phyloP scores from a whole-genome alignment of 2,113 vertebrate species.

The Osmerus eperlanus region DNA sequence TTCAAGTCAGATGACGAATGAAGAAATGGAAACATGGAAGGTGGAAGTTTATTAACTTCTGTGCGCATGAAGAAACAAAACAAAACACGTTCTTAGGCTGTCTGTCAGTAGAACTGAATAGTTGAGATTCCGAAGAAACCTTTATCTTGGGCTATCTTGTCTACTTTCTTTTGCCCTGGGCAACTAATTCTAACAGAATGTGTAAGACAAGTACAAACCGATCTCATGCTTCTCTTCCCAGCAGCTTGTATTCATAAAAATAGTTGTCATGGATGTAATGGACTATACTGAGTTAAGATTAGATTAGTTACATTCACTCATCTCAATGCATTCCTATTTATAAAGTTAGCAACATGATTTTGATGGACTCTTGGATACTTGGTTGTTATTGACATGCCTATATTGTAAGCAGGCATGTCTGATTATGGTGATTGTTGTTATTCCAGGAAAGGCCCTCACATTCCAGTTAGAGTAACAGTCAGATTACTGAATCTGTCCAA shows the following conservation, averaged over 20 bases:
- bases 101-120: no score
- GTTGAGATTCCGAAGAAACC: no score
- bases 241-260: not conserved
- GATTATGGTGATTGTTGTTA: not conserved
- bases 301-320: not conserved
- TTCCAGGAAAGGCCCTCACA: not conserved
- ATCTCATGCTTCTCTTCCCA: not conserved
- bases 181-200: not conserved
- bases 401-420: not conserved
- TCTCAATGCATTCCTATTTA: no score
- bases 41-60: no score
- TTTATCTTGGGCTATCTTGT: constrained; percentile 10
- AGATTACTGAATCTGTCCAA: constrained; percentile 13
- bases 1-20: no score
- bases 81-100: no score
- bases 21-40: no score
- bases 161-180: not conserved
- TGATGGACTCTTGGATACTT: no score
- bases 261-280: no score
- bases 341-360: no score
- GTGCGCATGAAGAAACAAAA: no score
- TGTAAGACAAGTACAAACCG: constrained; percentile 25
- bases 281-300: not conserved
- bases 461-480: not conserved
- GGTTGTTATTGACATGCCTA: not conserved